Evolutionary conservation across 2,113 vertebrate species (phyloP).

Genomic region (Pycnonotus jocosus): DNA sequence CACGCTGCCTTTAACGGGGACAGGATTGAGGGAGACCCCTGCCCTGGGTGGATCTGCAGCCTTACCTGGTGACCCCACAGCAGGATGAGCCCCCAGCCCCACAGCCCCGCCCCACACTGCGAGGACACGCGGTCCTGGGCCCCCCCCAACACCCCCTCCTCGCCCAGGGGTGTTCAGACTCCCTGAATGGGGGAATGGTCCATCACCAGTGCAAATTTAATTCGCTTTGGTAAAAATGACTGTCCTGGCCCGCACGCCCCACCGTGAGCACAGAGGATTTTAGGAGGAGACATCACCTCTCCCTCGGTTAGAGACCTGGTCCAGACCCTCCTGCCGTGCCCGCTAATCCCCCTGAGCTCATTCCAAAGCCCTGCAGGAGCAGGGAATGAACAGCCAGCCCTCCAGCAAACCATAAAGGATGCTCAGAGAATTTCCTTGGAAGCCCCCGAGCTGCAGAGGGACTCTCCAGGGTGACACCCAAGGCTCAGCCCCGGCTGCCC

Average conservation of each 20-base stretch:
- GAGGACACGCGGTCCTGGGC: background rate
- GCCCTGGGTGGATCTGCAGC: fast-evolving
- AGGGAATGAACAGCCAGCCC: background rate
- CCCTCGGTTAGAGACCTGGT: background rate
- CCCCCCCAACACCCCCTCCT: background rate
- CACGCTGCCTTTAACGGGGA: fast-evolving
- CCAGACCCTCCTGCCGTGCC: background rate
- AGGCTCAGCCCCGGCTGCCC: background rate
- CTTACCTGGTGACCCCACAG: background rate
- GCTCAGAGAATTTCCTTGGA: background rate
- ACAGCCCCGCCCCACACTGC: fast-evolving
- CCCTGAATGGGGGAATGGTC: background rate
- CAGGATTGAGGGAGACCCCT: fast-evolving
- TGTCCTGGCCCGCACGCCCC: background rate
- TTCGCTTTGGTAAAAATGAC: background rate
- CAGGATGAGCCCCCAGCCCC: background rate
- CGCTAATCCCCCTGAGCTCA: background rate
- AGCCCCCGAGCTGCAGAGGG: background rate
- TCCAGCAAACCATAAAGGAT: background rate
- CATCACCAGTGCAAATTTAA: background rate
- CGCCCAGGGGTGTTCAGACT: background rate
- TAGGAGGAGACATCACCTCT: background rate
- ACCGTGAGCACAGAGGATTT: background rate
- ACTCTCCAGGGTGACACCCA: background rate
- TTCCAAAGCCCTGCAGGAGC: background rate